Evolutionary conservation across 2,888 invertebrate species (phyloP).

Genomic region (Hirtodrosophila alboralis): DNA sequence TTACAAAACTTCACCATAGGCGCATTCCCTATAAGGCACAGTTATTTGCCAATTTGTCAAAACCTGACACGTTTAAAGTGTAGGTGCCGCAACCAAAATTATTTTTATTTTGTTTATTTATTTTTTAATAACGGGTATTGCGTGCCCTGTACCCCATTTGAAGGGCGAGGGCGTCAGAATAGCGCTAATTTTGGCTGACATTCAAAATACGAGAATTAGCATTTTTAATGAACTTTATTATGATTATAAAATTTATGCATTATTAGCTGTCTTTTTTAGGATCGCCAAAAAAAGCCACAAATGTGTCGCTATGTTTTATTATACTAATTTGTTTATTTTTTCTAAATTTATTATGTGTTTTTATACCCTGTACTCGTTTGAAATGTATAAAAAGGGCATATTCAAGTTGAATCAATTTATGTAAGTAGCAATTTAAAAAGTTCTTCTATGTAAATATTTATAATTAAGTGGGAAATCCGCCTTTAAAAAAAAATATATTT

Average conservation of each 20-base stretch:
- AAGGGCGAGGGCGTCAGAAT: conserved; percentile 23
- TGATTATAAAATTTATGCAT: conserved; percentile 35
- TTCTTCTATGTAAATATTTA: too few relatives aligned
- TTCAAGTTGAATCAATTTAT: background rate
- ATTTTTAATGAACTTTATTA: conserved; percentile 54
- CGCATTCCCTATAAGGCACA: conserved; percentile 34
- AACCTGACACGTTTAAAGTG: conserved; percentile 46
- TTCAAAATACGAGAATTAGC: conserved; percentile 53
- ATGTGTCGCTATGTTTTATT: conserved; percentile 12
- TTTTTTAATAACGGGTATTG: background rate
- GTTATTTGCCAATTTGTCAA: conserved; percentile 39
- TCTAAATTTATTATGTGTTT: background rate
- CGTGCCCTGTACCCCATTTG: conserved; percentile 1
- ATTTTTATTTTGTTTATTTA: too few relatives aligned
- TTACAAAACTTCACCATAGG: conserved; percentile 3
- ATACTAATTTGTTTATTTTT: conserved; percentile 2
- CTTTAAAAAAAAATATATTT: too few relatives aligned
- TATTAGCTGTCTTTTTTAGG: conserved; percentile 28
- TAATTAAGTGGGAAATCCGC: too few relatives aligned
- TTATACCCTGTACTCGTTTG: conserved; percentile 1
- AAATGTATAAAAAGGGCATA: too few relatives aligned
- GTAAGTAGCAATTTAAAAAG: too few relatives aligned
- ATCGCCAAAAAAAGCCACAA: conserved; percentile 14
- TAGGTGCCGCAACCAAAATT: conserved; percentile 30
- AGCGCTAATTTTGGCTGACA: conserved; percentile 19